These are phyloP conservation scores for Fopius arisanus DNA, from an alignment of 1,140 invertebrate species.

Conservation along the genomic window DNA sequence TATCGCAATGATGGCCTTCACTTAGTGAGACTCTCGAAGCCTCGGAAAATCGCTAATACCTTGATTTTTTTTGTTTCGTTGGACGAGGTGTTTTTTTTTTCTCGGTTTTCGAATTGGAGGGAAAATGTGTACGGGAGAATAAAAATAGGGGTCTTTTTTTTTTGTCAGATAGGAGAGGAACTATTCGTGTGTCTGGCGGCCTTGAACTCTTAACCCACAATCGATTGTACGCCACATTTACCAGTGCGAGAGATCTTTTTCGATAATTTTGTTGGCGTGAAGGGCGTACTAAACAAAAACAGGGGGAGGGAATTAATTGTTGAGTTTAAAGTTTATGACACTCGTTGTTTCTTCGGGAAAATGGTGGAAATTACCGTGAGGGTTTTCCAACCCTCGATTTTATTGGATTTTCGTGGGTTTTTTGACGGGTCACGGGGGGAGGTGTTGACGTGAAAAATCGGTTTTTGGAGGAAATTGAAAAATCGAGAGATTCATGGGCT, in stretches of 20 bases:
- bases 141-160: background rate
- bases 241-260: slow-evolving; percentile 21
- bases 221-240: slow-evolving; percentile 30
- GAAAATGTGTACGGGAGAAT: background rate
- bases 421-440: no score
- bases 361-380: no score
- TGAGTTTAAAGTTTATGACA: no score
- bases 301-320: background rate
- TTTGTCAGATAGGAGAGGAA: background rate
- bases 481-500: no score
- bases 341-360: no score
- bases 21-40: background rate
- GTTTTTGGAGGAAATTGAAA: no score
- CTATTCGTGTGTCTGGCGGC: slow-evolving; percentile 23
- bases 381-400: no score
- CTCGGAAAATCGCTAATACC: background rate
- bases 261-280: slow-evolving; percentile 19
- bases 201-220: slow-evolving; percentile 42
- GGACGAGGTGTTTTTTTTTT: no score
- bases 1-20: background rate
- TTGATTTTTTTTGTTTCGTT: background rate
- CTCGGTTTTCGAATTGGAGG: background rate
- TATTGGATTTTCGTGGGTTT: no score
- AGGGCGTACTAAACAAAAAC: slow-evolving; percentile 5
- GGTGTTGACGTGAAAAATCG: no score